These are phyloP conservation scores for Silurus lanzhouensis DNA, from an alignment of 2,797 vertebrate species.

Conservation along the genomic window DNA sequence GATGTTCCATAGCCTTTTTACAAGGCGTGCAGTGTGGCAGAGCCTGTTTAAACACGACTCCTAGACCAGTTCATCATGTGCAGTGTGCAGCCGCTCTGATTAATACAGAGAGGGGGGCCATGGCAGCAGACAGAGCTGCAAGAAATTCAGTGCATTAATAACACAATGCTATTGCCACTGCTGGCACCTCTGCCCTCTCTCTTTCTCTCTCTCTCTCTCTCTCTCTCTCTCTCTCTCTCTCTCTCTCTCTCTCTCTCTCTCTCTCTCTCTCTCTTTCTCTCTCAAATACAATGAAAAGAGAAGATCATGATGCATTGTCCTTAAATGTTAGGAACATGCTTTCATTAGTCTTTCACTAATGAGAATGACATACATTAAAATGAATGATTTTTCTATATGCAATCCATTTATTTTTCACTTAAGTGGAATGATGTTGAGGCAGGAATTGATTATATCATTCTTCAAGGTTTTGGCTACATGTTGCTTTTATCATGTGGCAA, in stretches of 20 bases:
- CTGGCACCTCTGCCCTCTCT: constrained; percentile 44
- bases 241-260: too few species aligned
- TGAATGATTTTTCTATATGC: constrained; percentile 15
- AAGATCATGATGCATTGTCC: constrained; percentile 25
- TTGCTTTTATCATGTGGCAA: background rate
- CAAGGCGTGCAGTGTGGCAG: constrained; percentile 52
- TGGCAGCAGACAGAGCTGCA: constrained; percentile 55
- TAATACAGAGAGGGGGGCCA: constrained; percentile 53
- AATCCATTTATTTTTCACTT: constrained; percentile 24
- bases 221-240: background rate
- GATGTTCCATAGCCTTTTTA: constrained; percentile 59
- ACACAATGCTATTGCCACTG: constrained; percentile 48
- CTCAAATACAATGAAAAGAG: constrained; percentile 1
- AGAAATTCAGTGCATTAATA: constrained; percentile 56
- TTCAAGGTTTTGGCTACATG: background rate
- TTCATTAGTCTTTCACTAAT: constrained; percentile 33
- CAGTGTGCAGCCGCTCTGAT: constrained; percentile 54
- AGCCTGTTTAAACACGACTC: constrained; percentile 56
- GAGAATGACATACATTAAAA: constrained; percentile 33
- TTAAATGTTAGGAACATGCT: constrained; percentile 15
- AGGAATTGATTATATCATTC: constrained; percentile 8
- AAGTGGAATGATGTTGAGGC: background rate
- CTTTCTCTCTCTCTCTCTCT: constrained; percentile 13
- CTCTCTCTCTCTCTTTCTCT: too few species aligned
- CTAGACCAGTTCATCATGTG: constrained; percentile 53